Conservation (phyloP, 2,797 vertebrate genomes). For the Hoplostethus mediterraneus region DNA sequence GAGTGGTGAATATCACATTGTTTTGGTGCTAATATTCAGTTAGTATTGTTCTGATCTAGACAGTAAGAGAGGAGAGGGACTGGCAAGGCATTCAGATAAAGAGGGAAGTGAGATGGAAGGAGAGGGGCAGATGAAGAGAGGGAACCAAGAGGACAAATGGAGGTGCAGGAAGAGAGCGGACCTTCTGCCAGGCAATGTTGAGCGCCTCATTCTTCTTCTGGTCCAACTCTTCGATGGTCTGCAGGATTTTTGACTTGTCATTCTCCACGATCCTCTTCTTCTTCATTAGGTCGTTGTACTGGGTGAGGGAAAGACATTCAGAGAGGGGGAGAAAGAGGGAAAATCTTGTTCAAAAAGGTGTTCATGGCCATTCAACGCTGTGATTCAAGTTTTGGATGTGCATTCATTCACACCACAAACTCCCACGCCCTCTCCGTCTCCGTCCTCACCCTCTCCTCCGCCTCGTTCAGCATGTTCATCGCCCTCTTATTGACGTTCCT, state of each 20-base stretch:
- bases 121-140: too few species aligned
- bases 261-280: conserved; percentile 96
- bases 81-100: too few species aligned
- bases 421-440: background rate
- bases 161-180: conserved; percentile 51
- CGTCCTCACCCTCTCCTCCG: conserved; percentile 90
- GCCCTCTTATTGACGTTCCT: conserved; percentile 92
- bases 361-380: background rate
- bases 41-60: background rate
- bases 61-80: too few species aligned
- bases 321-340: background rate
- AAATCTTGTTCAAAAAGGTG: too few species aligned
- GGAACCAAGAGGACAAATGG: background rate
- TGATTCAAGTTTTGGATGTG: background rate
- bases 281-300: conserved; percentile 97
- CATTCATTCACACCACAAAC: too few species aligned
- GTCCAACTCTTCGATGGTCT: conserved; percentile 93
- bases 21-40: too few species aligned
- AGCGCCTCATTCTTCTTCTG: conserved; percentile 94
- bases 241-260: conserved; percentile 94
- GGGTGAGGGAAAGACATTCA: conserved; percentile 27
- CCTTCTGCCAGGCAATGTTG: conserved; percentile 96
- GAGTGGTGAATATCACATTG: too few species aligned
- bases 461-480: conserved; percentile 92
- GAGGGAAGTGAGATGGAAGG: background rate